Evolutionary conservation across 2,888 invertebrate genomes (phyloP), one percentile per base, ranked within the genome.

Genomic region (Microplitis deprimator): DNA sequence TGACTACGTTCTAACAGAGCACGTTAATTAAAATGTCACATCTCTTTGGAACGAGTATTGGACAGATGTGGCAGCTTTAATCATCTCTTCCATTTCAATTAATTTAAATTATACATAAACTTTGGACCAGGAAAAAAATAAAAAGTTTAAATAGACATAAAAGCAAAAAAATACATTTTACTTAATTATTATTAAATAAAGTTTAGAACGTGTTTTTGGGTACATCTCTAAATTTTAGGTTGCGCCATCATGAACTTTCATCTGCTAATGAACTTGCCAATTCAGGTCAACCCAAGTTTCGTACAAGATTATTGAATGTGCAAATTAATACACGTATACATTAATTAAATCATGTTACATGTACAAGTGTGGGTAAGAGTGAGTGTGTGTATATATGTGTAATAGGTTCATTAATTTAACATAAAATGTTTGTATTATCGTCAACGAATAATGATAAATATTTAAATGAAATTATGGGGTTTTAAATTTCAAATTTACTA

Each of bases 1-100:
- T 65, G 29, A 65, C 65, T 65, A 65, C 65, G 65, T 65, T 65
- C 38, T 29, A 65, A 65, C 65, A 65, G 65, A 65, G 65, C 65
- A 65, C 65, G 65, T 65, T 65, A 65, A 65, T 65, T 65, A 65
- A 65, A 65, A 65, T 65, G 65, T 65, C 65, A 65, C 65, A 65
- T 65, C 29, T 38, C 29, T 65, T 65, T 65, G 29, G 38, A 65
- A 65, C 65, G 50, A 50, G 50, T 65, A 65, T 65, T 65, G 65
- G 65, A 29, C 65, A 65, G 50, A 50, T 50, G 50, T 50, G 50
- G 50, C 50, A 13, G 50, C 50, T 50, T 50, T 50, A 50, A 50
- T 50, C 65, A 65, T 65, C 65, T 65, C 20, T 65, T 65, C 65
- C 20, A 13, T 13, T 29, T 65, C 65, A 13, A 20, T 65, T 65